Evolutionary conservation across 2,113 vertebrate genomes (phyloP).

Genomic region (Proteles cristata): DNA sequence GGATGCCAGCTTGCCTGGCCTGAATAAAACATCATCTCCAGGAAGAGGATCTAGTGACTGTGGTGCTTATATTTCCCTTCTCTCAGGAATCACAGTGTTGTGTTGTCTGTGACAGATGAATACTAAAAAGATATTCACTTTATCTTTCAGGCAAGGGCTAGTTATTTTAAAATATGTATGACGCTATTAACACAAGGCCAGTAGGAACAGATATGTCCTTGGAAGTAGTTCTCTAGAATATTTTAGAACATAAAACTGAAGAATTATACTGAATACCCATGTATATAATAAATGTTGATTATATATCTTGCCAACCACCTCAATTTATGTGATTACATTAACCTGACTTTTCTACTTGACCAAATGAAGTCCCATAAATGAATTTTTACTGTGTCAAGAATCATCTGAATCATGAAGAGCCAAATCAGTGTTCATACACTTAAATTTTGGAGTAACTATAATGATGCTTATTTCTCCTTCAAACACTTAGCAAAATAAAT

Average conservation of each 20-base stretch:
- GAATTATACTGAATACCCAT: background rate
- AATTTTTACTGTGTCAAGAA: background rate
- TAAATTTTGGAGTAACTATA: background rate
- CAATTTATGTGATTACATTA: background rate
- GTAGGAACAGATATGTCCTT: background rate
- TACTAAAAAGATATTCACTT: background rate
- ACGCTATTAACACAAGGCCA: background rate
- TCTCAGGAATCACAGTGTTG: background rate
- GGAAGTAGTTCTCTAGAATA: background rate
- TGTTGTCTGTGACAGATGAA: background rate
- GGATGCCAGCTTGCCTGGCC: background rate
- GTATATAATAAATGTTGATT: background rate
- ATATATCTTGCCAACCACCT: background rate
- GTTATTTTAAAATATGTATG: background rate
- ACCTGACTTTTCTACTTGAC: background rate
- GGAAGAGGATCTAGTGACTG: background rate
- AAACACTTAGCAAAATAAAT: background rate
- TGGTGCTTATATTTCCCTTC: background rate
- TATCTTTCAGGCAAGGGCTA: background rate
- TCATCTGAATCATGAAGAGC: background rate
- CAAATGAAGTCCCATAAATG: background rate
- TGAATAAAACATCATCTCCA: background rate
- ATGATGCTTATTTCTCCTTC: background rate
- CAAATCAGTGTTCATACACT: background rate
- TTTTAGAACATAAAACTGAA: background rate